These are phyloP conservation scores for Entomobrya multifasciata DNA, from an alignment of 2,888 invertebrate genomes.

Conservation along the genomic window DNA sequence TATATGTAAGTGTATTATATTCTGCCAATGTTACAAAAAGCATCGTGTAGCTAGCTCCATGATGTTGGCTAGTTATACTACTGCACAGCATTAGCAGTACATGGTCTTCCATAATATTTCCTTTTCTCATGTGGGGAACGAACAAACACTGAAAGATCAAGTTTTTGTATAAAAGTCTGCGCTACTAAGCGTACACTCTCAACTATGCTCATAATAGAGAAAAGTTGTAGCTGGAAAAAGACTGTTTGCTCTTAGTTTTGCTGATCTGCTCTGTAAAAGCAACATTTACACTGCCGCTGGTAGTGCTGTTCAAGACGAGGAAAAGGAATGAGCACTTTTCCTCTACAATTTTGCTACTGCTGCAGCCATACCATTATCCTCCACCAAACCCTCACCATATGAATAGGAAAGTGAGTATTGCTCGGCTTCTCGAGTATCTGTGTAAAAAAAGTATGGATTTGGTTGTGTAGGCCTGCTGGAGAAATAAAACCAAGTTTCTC, in stretches of 20 bases:
- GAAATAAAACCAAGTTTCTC: background rate
- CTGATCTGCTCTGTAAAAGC: constrained; percentile 49
- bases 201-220: background rate
- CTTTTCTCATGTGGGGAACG: constrained; percentile 28
- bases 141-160: constrained; percentile 47
- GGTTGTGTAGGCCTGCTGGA: background rate
- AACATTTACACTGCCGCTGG: constrained; percentile 43
- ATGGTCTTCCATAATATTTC: constrained; percentile 2
- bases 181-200: background rate
- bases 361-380: no score
- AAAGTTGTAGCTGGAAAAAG: constrained; percentile 14
- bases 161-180: constrained; percentile 26
- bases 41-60: background rate
- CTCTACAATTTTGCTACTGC: constrained; percentile 32
- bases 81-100: background rate
- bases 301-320: constrained; percentile 61
- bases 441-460: background rate
- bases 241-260: constrained; percentile 36
- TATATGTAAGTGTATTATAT: constrained; percentile 13
- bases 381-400: background rate
- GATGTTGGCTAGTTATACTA: background rate
- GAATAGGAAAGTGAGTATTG: background rate
- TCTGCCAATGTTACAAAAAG: constrained; percentile 22
- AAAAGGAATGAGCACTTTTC: constrained; percentile 70
- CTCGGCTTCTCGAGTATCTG: background rate